Evolutionary conservation across 2,888 invertebrate genomes (phyloP), one percentile per base, ranked within the genome.

Genomic region (Synergus laeviventris): DNA sequence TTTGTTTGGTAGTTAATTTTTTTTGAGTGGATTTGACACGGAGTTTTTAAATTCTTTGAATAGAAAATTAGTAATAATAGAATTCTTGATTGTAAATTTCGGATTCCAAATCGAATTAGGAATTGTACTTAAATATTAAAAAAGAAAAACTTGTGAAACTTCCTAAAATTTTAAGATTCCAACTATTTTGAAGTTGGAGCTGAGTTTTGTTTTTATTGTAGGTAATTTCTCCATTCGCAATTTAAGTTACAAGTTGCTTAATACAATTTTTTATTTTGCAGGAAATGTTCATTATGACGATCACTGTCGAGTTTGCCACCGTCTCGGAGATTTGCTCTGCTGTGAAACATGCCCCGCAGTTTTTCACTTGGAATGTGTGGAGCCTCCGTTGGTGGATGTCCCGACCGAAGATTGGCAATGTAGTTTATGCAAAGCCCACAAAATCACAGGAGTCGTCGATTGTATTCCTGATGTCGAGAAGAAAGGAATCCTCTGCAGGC

Each of bases 341-440:
- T 99, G 99, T 91, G 99, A 99, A 92, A 97, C 97, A 3, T 99
- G 99, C 89, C 98, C 99, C 24, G 99, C 99, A 39, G 98, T 99
- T 31, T 99, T 97, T 91, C 99, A 99, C 91, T 92, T 99, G 88
- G 97, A 97, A 87, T 99, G 99, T 92, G 96, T 98, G 74, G 98
- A 98, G 89, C 99, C 99, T 74, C 97, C 98, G 14, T 92, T 99
- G 88, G 94, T 95, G 73, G 96, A 98, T 91, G 98, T 99, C 64
- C 99, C 99, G 75, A 96, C 97, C 77, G 98, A 98, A 92, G 98
- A 98, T 88, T 99, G 99, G 99, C 96, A 98, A 86, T 99, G 99
- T 92, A 95, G 95, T 82, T 94, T 98, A 74, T 99, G 99, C 91
- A 95, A 96, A 89, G 95, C 96, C 74, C 98, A 99, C 89, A 96